Conservation (phyloP, 2,113 vertebrate genomes). For the Lycocorax pyrrhopterus region DNA sequence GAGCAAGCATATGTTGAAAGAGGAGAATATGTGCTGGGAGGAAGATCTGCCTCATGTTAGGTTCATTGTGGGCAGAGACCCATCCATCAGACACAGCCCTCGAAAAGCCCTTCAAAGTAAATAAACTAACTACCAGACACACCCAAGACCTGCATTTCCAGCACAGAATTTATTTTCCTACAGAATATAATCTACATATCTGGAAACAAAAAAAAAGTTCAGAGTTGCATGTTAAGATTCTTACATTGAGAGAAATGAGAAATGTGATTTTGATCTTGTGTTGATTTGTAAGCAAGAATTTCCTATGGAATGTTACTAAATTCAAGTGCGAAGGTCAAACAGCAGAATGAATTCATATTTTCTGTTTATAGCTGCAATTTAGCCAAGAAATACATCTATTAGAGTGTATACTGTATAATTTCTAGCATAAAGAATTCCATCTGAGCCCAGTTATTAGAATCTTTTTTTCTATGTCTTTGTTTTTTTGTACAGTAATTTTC, state of each 20-base stretch:
- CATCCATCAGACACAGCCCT: conserved; percentile 20
- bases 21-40: conserved; percentile 9
- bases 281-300: background rate
- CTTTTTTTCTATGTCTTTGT: background rate
- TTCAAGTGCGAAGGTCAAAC: background rate
- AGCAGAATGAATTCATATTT: background rate
- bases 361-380: background rate
- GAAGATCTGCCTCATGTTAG: conserved; percentile 2
- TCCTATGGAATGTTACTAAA: background rate
- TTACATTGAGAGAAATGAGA: background rate
- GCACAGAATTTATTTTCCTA: conserved; percentile 1
- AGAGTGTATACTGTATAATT: background rate
- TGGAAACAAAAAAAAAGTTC: background rate
- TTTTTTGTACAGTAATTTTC: background rate
- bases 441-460: background rate
- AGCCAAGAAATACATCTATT: background rate
- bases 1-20: conserved; percentile 33
- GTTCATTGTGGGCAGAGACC: background rate
- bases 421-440: background rate
- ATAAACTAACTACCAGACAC: conserved; percentile 20
- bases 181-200: background rate
- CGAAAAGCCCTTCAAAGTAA: background rate
- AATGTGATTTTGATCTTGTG: background rate
- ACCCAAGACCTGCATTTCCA: conserved; percentile 21
- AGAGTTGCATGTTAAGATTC: background rate